Conservation (phyloP, 30 jellyfish, hydroid and myxozoan genomes). For the Turritopsis rubra region DNA sequence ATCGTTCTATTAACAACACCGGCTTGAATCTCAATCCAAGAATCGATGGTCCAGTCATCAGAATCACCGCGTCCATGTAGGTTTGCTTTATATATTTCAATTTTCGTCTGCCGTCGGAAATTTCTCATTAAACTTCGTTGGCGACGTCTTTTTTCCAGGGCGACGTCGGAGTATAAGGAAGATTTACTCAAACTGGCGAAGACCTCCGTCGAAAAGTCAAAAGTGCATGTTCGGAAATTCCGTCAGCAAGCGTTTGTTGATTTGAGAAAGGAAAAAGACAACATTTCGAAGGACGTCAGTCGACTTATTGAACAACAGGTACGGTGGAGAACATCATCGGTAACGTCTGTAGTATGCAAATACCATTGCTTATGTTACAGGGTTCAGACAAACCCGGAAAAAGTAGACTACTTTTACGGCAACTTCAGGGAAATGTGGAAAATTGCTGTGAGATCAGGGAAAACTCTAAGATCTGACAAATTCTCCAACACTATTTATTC, state of each 20-base stretch:
- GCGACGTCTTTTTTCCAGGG: constrained; percentile 4
- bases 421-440: no score
- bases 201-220: constrained; percentile 24
- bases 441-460: no score
- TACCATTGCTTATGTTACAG: no score
- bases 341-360: no score
- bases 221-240: constrained; percentile 18
- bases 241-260: constrained; percentile 24
- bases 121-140: neutral
- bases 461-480: no score
- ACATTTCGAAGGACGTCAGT: neutral
- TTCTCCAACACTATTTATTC: no score
- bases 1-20: neutral
- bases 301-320: constrained; percentile 18
- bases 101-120: neutral
- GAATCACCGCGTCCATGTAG: constrained; percentile 11
- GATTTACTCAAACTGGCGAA: constrained; percentile 21
- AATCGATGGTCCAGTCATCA: constrained; percentile 8
- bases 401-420: no score
- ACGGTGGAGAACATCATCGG: neutral
- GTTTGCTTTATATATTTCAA: neutral
- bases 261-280: constrained; percentile 19
- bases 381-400: no score
- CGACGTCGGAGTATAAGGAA: constrained; percentile 20
- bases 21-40: constrained; percentile 21